A percentile compares a stretch with the other conserved stretches of the same genome.
Evolutionary conservation across 1,140 invertebrate species (phyloP).

Genomic region (Melipona quadrifasciata): DNA sequence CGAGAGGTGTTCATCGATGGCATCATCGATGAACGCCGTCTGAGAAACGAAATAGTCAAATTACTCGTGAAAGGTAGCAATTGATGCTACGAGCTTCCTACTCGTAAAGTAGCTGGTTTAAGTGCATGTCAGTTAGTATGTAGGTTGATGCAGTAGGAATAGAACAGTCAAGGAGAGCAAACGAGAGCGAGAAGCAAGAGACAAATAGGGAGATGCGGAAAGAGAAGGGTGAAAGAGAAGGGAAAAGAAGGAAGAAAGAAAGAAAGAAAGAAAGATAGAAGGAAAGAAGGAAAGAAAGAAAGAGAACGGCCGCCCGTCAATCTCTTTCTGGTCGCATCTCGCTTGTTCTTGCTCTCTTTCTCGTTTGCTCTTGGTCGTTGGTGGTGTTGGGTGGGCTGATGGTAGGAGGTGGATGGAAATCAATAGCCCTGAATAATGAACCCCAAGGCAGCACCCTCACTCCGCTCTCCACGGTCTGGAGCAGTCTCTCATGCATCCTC

Average conservation of each 20-base stretch:
- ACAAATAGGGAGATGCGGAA: conserved; percentile 33
- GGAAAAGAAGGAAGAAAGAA: background rate
- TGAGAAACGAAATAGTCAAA: conserved; percentile 16
- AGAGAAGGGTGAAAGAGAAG: background rate
- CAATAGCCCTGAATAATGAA: conserved; percentile 81
- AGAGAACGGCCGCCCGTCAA: conserved; percentile 70
- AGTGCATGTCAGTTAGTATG: conserved; percentile 68
- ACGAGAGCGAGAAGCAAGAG: conserved; percentile 34
- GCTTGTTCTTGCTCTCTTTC: conserved; percentile 46
- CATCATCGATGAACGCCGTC: background rate
- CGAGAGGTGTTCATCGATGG: background rate
- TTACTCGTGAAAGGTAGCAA: conserved; percentile 17
- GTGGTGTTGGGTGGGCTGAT: conserved; percentile 74
- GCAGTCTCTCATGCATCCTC: conserved; percentile 72
- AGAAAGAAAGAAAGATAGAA: conserved; percentile 41
- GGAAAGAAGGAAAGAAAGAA: conserved; percentile 37
- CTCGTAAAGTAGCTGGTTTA: conserved; percentile 61
- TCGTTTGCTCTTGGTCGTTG: conserved; percentile 64
- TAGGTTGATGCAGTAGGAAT: conserved; percentile 67
- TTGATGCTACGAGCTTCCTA: conserved; percentile 44
- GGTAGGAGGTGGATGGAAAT: conserved; percentile 79
- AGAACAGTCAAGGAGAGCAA: conserved; percentile 53
- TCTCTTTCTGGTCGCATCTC: conserved; percentile 68
- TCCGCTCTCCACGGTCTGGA: conserved; percentile 69
- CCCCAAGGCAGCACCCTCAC: conserved; percentile 76